Evolutionary conservation across 2,113 vertebrate genomes (phyloP).

Genomic region (Conger conger): DNA sequence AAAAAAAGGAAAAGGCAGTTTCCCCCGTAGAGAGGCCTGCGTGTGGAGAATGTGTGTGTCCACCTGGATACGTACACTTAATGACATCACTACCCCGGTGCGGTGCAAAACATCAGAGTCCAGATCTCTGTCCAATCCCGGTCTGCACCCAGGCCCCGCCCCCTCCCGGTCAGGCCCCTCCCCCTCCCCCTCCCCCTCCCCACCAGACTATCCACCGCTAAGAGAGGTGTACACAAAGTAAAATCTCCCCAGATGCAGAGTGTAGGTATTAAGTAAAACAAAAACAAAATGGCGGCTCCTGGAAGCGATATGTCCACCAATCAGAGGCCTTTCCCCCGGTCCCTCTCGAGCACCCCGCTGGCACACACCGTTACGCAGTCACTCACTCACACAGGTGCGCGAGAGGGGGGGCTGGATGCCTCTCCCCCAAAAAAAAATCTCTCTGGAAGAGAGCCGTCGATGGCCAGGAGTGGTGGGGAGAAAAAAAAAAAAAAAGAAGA

Average conservation of each 20-base stretch:
- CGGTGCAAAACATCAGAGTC: conserved; percentile 4
- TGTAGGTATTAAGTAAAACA: conserved; percentile 14
- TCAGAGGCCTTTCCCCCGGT: neutral
- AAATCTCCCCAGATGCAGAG: neutral
- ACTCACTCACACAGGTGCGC: neutral
- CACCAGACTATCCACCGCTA: neutral
- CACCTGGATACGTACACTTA: neutral
- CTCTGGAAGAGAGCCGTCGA: neutral
- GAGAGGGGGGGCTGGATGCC: neutral
- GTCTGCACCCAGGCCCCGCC: neutral
- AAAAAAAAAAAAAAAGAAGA: neutral
- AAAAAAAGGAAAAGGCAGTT: neutral
- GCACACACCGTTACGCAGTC: neutral
- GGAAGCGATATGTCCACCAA: neutral
- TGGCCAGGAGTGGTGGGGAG: neutral
- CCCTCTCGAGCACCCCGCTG: neutral
- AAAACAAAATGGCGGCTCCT: neutral
- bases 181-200: neutral
- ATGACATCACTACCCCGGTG: neutral
- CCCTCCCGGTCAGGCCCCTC: neutral
- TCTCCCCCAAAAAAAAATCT: conserved; percentile 2
- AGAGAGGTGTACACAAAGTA: neutral
- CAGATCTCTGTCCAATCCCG: neutral
- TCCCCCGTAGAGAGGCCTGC: neutral
- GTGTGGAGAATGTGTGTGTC: neutral